Evolutionary conservation across 2,888 invertebrate species (phyloP), one percentile per base, ranked within the genome.

Genomic region (Oscheius myriophilus): DNA sequence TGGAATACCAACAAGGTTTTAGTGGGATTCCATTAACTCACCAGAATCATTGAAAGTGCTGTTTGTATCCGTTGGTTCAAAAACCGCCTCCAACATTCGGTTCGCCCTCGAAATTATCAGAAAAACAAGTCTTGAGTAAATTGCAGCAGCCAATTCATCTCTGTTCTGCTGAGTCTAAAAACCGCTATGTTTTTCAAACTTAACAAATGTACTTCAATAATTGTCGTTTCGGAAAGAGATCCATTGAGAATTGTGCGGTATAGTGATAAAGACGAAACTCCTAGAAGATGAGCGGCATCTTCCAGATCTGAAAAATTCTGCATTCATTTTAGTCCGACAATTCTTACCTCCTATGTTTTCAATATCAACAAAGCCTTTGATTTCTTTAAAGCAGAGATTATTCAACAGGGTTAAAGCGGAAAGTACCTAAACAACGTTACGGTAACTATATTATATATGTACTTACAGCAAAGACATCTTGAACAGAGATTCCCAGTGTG

Each of bases 21-120:
- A n/a, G n/a, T n/a, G n/a, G n/a, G n/a, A n/a, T n/a, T n/a, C n/a
- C n/a, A n/a, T n/a, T 45, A 16, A 49, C 41, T 11, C n/a, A 70
- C 76, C 76, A 7, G 73, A 73, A 45, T 76, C 76, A 0, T 73
- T 73, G 3, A 76, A 61, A 11, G 68, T 69, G 54, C 73, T 73
- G 14, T 53, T 69, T 42, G 67, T 43, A 6, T 76, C 76, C 46
- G 67, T 68, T 4, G 66, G 39, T 23, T 76, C 76, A 2, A 69
- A 62, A 23, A 51, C 42, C 7, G 61, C 25, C 16, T 76, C 76
- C 2, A 76, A 45, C 18, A 73, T 45, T 39, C 67, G 7, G 33
- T 76, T 76, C n/a, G 73, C 59, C 25, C 72, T 70, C 7, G 68
- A 67, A 16, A 74, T 64, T 1, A 76, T 72, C 11, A 53, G 61